Evolutionary conservation across 2,113 vertebrate genomes (phyloP).

Genomic region (Poecilia latipinna): DNA sequence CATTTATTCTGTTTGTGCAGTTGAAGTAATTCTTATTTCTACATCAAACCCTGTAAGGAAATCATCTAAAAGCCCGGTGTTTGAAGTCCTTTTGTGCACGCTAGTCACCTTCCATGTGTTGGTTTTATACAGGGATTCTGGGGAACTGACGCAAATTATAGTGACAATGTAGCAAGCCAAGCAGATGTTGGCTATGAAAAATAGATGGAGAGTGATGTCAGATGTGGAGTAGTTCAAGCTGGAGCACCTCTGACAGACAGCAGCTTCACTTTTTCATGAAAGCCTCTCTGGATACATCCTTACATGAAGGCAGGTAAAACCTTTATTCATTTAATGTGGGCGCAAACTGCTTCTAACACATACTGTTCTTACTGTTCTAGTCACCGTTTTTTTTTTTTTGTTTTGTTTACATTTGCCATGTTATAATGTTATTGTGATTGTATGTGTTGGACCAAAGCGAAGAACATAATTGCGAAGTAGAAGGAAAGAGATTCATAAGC

Average conservation of each 20-base stretch:
- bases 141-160: constrained; percentile 69
- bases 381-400: too few relatives aligned
- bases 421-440: too few relatives aligned
- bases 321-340: constrained; percentile 1
- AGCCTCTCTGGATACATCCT: constrained; percentile 19
- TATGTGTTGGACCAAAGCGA: too few relatives aligned
- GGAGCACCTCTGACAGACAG: constrained; percentile 63
- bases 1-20: background rate
- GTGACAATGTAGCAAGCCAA: constrained; percentile 78
- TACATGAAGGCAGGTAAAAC: constrained; percentile 35
- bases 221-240: constrained; percentile 60
- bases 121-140: constrained; percentile 62
- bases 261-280: constrained; percentile 31
- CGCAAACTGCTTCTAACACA: too few relatives aligned
- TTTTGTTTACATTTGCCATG: too few relatives aligned
- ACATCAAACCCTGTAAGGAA: constrained; percentile 26
- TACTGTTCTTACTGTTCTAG: too few relatives aligned
- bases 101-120: constrained; percentile 66
- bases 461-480: too few relatives aligned
- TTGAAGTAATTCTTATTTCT: constrained; percentile 6
- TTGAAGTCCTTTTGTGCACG: constrained; percentile 33
- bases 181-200: constrained; percentile 79
- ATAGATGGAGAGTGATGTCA: constrained; percentile 75
- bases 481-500: too few relatives aligned
- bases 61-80: constrained; percentile 18